Base-by-base conservation (phyloP, 2,797 vertebrate species). In the Manis javanica region DNA sequence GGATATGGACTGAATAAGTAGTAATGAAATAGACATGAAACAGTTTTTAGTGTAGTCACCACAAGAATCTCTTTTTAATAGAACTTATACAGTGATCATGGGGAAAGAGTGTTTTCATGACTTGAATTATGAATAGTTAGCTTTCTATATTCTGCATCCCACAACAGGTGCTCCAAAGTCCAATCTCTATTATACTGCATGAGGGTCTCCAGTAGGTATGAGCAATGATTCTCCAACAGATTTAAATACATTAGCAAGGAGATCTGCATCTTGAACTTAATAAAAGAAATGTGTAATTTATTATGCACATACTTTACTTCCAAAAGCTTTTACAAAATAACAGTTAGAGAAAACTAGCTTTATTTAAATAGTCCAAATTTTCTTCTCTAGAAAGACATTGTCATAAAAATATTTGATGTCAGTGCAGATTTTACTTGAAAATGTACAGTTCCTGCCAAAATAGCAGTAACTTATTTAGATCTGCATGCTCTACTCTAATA, bases 401-500 rank as follows among this genome's bases (percentile, higher is more conserved):
- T 8, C 63, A 72, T 79, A 61, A 21, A 53, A 87, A 75, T 71
- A 51, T 96, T 49, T 96, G 13, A 69, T 49, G 74, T 9, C 23
- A 2, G 66, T 39, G 2, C 14, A 89, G 9, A 49, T 97, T 93
- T 75, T 55, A 10, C 23, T 92, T 79, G 63, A 88, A 96, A 96
- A 90, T 29, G 5, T 57, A 82, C 9, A 69, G 68, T 95, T 75
- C 24, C 31, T 91, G 69, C 64, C 93, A 96, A 93, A 97, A 97
- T 68, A 97, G 51, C 29, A 31, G 74, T 68, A 96, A 72, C 86
- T 83, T 95, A 93, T 95, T 37, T 66, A 94, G 96, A 13, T 14
- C 85, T 79, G 74, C 21, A 18, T 61, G 87, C 42, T 84, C 39
- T 63, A 16, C 42, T 77, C 89, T 90, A 97, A 88, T 93, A 97